Conservation (phyloP, 2,888 invertebrate species). For the Liposcelis brunnea region DNA sequence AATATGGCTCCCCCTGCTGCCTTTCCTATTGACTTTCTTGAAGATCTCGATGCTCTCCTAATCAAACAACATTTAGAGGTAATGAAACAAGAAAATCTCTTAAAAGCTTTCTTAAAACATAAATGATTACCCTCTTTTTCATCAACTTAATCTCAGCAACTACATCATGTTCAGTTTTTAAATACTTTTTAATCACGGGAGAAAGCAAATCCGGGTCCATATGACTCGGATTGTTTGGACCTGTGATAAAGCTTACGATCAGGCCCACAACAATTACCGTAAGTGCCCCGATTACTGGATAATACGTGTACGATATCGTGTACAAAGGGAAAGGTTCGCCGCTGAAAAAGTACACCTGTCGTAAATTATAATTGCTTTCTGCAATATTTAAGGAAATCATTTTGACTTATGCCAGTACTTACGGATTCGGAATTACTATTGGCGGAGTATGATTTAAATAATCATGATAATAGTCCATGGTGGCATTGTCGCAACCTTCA, state of each 20-base stretch:
- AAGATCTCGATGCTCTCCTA: too few species aligned
- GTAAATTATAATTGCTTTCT: too few species aligned
- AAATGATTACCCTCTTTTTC: too few species aligned
- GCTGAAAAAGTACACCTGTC: too few species aligned
- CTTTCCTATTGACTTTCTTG: too few species aligned
- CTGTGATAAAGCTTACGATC: slow-evolving; percentile 48
- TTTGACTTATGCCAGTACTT: too few species aligned
- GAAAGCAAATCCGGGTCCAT: slow-evolving; percentile 45
- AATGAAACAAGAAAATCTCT: too few species aligned
- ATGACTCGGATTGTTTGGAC: slow-evolving; percentile 35
- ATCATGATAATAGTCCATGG: neutral
- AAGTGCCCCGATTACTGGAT: slow-evolving; percentile 51
- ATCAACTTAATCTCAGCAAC: neutral
- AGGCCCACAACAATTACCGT: slow-evolving; percentile 47
- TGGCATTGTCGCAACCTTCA: slow-evolving; percentile 15
- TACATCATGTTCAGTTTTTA: neutral
- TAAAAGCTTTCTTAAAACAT: too few species aligned
- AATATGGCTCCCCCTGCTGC: too few species aligned
- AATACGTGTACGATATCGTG: slow-evolving; percentile 59
- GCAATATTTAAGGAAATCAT: too few species aligned
- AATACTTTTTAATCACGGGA: slow-evolving; percentile 36
- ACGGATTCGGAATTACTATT: too few species aligned
- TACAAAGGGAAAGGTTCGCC: slow-evolving; percentile 36
- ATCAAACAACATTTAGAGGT: too few species aligned
- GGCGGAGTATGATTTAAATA: neutral